These are phyloP conservation scores for Acanthococcus lagerstroemiae DNA, from an alignment of 2,888 invertebrate genomes.

Conservation along the genomic window DNA sequence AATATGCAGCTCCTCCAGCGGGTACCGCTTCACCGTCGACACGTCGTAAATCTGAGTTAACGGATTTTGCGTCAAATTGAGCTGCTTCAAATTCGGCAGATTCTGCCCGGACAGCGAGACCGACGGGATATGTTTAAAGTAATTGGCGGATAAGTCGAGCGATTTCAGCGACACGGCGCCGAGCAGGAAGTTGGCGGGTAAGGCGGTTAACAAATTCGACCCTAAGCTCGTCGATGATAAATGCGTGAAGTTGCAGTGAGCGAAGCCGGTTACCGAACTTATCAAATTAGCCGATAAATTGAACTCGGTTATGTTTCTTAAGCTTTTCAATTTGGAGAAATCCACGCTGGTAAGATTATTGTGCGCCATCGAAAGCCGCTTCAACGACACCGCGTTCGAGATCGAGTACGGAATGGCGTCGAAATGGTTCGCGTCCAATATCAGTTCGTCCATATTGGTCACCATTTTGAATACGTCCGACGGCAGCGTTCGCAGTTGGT, in stretches of 20 bases:
- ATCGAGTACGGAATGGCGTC: conserved; percentile 66
- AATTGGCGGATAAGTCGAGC: conserved; percentile 67
- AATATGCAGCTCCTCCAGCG: conserved; percentile 56
- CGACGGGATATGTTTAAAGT: conserved; percentile 67
- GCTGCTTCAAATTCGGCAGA: conserved; percentile 57
- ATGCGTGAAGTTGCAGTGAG: conserved; percentile 60
- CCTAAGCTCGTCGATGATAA: conserved; percentile 64
- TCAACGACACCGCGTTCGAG: conserved; percentile 61
- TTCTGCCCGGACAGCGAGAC: conserved; percentile 56
- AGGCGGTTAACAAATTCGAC: conserved; percentile 60
- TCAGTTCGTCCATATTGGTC: conserved; percentile 65
- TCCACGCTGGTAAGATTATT: conserved; percentile 52
- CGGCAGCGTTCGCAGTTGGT: conserved; percentile 56
- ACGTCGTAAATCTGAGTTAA: conserved; percentile 51
- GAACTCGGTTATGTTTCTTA: conserved; percentile 62
- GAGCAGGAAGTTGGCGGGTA: conserved; percentile 72
- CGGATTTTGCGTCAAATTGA: conserved; percentile 76
- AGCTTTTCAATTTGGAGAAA: conserved; percentile 63
- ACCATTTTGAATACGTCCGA: conserved; percentile 63
- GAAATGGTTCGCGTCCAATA: conserved; percentile 61
- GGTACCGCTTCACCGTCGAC: conserved; percentile 30
- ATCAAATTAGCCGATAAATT: conserved; percentile 48
- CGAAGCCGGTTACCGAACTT: conserved; percentile 59
- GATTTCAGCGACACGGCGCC: conserved; percentile 56
- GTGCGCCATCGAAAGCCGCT: conserved; percentile 40